phyloP scores from a whole-genome alignment of 2,888 invertebrate species.

The Trissolcus brochymenae region DNA sequence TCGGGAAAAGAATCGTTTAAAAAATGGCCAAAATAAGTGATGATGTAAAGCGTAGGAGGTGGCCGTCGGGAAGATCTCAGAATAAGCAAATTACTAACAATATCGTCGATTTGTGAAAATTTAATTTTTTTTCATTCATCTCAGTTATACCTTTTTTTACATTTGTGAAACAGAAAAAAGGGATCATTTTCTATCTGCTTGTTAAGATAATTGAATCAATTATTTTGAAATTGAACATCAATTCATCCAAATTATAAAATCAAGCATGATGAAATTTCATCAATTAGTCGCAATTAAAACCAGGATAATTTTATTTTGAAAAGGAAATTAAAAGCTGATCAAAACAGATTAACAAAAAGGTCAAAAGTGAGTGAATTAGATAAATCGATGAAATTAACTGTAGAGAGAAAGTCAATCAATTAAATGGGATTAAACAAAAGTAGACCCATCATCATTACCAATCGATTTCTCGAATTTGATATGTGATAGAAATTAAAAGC shows the following conservation, averaged over 20 bases:
- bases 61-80: too few relatives aligned
- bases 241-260: too few relatives aligned
- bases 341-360: background rate
- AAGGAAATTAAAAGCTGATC: background rate
- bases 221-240: too few relatives aligned
- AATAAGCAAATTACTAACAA: too few relatives aligned
- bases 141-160: too few relatives aligned
- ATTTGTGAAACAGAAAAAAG: too few relatives aligned
- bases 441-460: background rate
- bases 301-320: background rate
- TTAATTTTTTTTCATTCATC: too few relatives aligned
- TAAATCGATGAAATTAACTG: background rate
- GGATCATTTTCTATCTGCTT: too few relatives aligned
- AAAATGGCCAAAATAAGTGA: conserved; percentile 19
- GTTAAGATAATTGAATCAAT: too few relatives aligned
- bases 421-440: background rate
- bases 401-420: background rate
- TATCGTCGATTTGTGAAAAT: too few relatives aligned
- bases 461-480: background rate
- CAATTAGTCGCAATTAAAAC: background rate
- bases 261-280: background rate
- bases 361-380: background rate
- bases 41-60: conserved; percentile 15
- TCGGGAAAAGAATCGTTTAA: conserved; percentile 9
- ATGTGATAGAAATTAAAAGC: background rate